Conservation (phyloP, 2,888 invertebrate species). For the Meiosimyza decipiens region DNA sequence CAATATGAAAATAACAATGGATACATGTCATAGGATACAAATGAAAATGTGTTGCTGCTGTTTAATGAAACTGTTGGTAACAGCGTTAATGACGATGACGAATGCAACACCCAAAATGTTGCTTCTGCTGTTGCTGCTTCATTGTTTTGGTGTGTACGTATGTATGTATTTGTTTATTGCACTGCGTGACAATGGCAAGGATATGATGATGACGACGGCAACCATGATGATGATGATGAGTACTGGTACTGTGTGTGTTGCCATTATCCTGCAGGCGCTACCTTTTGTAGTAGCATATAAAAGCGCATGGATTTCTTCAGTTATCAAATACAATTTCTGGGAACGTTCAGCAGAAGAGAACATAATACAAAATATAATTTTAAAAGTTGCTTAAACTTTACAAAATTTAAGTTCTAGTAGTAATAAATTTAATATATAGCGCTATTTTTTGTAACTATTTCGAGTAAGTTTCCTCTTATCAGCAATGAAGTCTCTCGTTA, state of each 20-base stretch:
- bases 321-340: conserved; percentile 55
- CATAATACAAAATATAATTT: conserved; percentile 11
- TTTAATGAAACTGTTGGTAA: no score
- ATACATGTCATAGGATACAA: neutral
- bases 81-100: no score
- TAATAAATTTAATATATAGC: no score
- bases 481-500: conserved; percentile 54
- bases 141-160: neutral
- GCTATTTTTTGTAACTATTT: no score
- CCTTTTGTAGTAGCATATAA: conserved; percentile 57
- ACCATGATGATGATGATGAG: conserved; percentile 32
- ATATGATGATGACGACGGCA: conserved; percentile 31
- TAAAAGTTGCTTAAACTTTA: neutral
- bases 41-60: no score
- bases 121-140: neutral
- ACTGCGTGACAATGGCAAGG: conserved; percentile 20
- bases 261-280: conserved; percentile 46
- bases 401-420: no score
- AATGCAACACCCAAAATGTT: no score
- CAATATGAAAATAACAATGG: neutral
- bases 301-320: conserved; percentile 53
- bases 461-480: neutral
- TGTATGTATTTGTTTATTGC: neutral
- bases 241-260: conserved; percentile 31
- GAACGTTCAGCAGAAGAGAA: conserved; percentile 46